Evolutionary conservation across 1,140 invertebrate species (phyloP), one percentile per base, ranked within the genome.

Genomic region (Polypedilum vanderplanki): DNA sequence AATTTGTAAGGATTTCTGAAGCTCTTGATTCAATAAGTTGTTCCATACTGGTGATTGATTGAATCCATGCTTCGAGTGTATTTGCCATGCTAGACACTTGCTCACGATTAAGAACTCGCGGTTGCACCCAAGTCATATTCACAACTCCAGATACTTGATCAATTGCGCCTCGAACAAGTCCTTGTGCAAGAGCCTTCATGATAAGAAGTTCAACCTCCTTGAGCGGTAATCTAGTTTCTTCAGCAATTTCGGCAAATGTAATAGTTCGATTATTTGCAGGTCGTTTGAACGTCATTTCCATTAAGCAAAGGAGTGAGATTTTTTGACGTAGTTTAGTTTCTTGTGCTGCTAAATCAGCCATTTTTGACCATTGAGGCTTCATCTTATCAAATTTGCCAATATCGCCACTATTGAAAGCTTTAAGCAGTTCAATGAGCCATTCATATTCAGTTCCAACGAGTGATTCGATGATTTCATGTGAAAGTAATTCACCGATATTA

Each of bases 151-250:
- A 83, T 76, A 98, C 95, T 85, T 99, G 95, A 86, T 99, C 97
- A 78, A 99, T 99, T 73, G 91, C 91, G 15, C 98, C 98, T 76
- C 91, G 90, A 3, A 99, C 93, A 0, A 99, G 86, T 70, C 93
- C 94, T 78, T 98, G 90, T n/a, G 96, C 94, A 33, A 99, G 82
- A 0, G 98, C 98, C 84, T 98, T 98, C 98, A 99, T 99, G 1
- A 99, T 94, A 10, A 99, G 85, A 76, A 98, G 85, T 82, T 99
- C 98, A 20, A 99, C 95, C 84, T 98, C 91, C 73, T 90, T 90
- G 10, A 90, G 82, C 0, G 91, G 90, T 76, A 98, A 83, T 79
- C 90, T 87, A 8, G 96, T 94, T 82, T 93, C 93, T 74, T 87
- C 83, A 0, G 96, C 90, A 75, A 99, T 98, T 83, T 98, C 96